Percentiles rank a stretch among this genome's conserved stretches.
Evolutionary conservation across 2,797 vertebrate species (phyloP).

Genomic region (Gadopsis bispinosus): DNA sequence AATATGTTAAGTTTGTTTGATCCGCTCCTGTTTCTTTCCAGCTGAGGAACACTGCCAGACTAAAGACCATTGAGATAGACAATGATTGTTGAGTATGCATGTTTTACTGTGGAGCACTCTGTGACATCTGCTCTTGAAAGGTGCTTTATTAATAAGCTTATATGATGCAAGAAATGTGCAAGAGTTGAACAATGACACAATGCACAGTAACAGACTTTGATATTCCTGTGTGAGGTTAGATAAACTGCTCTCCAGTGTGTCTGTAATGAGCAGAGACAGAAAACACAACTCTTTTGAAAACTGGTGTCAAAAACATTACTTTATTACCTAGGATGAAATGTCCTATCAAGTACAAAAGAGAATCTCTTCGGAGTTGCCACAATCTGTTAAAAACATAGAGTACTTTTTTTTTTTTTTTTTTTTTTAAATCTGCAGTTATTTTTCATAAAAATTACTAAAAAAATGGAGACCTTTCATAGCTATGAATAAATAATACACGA

Average conservation of each 20-base stretch:
- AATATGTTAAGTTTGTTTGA: background rate
- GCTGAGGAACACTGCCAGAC: background rate
- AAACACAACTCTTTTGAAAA: constrained; percentile 80
- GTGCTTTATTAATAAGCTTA: background rate
- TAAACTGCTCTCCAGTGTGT: background rate
- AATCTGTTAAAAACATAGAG: constrained; percentile 93
- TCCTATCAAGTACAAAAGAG: constrained; percentile 95
- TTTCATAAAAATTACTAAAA: constrained; percentile 75
- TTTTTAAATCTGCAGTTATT: constrained; percentile 74
- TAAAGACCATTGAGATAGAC: background rate
- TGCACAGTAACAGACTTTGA: background rate
- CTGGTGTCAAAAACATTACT: constrained; percentile 91
- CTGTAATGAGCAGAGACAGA: constrained; percentile 47
- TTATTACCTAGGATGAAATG: constrained; percentile 94
- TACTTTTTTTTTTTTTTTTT: constrained; percentile 44
- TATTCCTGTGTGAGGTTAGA: background rate
- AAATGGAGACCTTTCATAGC: constrained; percentile 78
- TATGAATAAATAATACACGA: constrained; percentile 92
- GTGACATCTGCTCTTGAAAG: too few species aligned
- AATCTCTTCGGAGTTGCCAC: constrained; percentile 90
- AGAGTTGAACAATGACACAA: background rate
- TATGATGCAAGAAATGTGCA: background rate
- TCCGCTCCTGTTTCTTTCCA: background rate
- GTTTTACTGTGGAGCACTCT: background rate
- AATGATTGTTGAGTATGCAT: background rate